A percentile compares a stretch with the other conserved stretches of the same genome.
Conservation (phyloP, 2,888 invertebrate species). For the Luperina testacea region DNA sequence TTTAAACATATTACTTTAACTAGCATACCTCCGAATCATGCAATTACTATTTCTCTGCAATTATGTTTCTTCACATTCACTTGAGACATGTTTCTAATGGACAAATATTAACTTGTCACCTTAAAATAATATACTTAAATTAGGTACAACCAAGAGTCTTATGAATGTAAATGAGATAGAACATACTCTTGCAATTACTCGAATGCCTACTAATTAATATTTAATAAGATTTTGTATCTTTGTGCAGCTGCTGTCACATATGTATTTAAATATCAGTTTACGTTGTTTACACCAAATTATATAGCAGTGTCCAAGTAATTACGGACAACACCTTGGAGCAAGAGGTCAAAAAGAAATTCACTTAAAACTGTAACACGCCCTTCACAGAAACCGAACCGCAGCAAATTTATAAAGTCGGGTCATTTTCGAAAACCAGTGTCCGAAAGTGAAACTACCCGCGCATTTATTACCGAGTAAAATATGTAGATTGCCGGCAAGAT, state of each 20-base stretch:
- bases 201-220: conserved; percentile 41
- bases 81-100: conserved; percentile 11
- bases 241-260: conserved; percentile 67
- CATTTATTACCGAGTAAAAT: conserved; percentile 90
- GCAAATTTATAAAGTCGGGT: conserved; percentile 87
- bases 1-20: neutral
- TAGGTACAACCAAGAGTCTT: neutral
- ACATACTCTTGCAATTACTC: conserved; percentile 12
- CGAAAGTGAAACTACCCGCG: conserved; percentile 89
- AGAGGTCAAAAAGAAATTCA: conserved; percentile 90
- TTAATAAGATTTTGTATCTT: conserved; percentile 59
- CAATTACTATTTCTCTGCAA: conserved; percentile 12
- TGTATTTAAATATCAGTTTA: conserved; percentile 83
- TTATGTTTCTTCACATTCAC: neutral
- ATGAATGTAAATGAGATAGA: conserved; percentile 21
- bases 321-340: conserved; percentile 86
- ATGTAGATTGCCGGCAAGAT: conserved; percentile 90
- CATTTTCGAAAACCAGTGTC: conserved; percentile 90
- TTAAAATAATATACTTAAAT: conserved; percentile 5
- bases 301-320: conserved; percentile 84
- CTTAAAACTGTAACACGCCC: conserved; percentile 90
- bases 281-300: conserved; percentile 86
- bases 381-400: conserved; percentile 81
- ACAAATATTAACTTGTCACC: conserved; percentile 21
- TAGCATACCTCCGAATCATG: neutral